Evolutionary conservation across 2,797 vertebrate genomes (phyloP).

Genomic region (Psittacula derbiana): DNA sequence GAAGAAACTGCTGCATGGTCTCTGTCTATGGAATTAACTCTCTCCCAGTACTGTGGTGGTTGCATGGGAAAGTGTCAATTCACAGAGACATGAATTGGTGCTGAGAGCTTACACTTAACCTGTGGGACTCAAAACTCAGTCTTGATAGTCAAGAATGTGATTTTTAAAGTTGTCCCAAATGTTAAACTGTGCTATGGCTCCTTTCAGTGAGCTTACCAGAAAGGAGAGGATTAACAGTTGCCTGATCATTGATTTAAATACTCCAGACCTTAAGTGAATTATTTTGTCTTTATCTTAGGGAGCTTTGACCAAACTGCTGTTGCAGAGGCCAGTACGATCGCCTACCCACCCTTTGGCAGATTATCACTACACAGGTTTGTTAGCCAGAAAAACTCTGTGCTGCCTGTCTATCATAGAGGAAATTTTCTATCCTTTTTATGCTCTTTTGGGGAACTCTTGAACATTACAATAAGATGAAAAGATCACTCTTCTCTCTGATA

Average conservation of each 20-base stretch:
- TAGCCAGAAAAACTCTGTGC: background rate
- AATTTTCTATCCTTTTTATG: background rate
- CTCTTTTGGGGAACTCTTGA: background rate
- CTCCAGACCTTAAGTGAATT: background rate
- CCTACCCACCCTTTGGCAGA: slow-evolving; percentile 82
- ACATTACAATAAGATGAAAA: background rate
- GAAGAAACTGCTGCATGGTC: background rate
- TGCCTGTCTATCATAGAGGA: background rate
- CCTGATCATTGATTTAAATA: background rate
- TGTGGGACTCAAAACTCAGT: background rate
- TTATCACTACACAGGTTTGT: slow-evolving; percentile 95
- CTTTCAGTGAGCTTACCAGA: background rate
- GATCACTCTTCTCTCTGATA: background rate
- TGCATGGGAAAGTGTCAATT: background rate
- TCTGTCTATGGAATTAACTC: background rate
- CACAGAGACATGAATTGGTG: background rate
- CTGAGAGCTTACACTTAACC: background rate
- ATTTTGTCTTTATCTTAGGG: slow-evolving; percentile 75
- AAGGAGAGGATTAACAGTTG: background rate
- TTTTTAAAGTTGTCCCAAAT: background rate
- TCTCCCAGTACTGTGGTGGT: background rate
- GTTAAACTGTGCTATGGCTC: background rate
- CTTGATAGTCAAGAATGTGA: background rate
- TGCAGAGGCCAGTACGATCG: slow-evolving; percentile 83
- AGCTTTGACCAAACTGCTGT: slow-evolving; percentile 86